Evolutionary conservation across 1,140 invertebrate species (phyloP).

Genomic region (Manduca sexta): DNA sequence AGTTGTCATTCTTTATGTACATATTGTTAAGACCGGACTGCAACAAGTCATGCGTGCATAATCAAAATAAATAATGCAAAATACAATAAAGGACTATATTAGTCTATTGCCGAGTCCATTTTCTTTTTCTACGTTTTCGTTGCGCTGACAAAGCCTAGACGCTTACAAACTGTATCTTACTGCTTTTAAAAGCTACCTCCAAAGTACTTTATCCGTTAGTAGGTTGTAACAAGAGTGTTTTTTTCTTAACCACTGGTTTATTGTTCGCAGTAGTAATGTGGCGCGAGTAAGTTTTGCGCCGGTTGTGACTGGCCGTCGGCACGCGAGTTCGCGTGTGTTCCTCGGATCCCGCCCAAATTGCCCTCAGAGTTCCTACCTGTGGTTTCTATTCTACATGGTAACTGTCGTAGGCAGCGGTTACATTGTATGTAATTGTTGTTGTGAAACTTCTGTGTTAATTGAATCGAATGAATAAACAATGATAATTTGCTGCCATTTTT

Average conservation of each 20-base stretch:
- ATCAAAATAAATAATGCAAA: conserved; percentile 20
- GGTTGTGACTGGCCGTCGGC: conserved; percentile 45
- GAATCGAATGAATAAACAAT: conserved; percentile 1
- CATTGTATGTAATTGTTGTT: conserved; percentile 14
- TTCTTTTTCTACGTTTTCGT: conserved; percentile 22
- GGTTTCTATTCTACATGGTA: conserved; percentile 18
- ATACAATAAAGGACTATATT: conserved; percentile 16
- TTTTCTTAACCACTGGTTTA: conserved; percentile 7
- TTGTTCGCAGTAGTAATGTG: conserved; percentile 19
- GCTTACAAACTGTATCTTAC: conserved; percentile 5
- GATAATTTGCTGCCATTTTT: background rate
- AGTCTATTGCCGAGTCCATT: conserved; percentile 24
- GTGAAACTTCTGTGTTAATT: conserved; percentile 6
- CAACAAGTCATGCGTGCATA: conserved; percentile 12
- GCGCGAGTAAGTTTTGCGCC: conserved; percentile 32
- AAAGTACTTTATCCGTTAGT: conserved; percentile 12
- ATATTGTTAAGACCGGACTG: background rate
- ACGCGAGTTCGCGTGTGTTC: conserved; percentile 50
- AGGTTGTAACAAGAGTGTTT: conserved; percentile 4
- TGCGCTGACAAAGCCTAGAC: conserved; percentile 10
- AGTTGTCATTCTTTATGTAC: background rate
- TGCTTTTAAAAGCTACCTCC: background rate
- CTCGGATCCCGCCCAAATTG: conserved; percentile 26
- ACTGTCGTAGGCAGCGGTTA: conserved; percentile 17
- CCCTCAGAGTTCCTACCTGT: conserved; percentile 21